Evolutionary conservation across 2,113 vertebrate species (phyloP).

Genomic region (Corvus cornix): DNA sequence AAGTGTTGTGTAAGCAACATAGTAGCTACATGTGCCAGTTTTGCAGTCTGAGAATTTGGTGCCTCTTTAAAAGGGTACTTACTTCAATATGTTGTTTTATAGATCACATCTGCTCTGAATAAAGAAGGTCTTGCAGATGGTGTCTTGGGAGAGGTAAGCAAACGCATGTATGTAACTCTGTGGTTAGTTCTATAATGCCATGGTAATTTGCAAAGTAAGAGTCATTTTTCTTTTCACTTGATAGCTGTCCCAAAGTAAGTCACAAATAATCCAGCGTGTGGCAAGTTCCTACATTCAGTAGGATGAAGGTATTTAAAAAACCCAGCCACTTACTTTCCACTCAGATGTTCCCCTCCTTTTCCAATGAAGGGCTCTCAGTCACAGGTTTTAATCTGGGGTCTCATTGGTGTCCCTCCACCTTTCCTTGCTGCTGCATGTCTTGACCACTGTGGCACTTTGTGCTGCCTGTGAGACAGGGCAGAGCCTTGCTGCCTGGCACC

Average conservation of each 20-base stretch:
- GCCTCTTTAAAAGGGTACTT: not conserved
- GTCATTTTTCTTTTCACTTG: not conserved
- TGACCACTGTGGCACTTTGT: not conserved
- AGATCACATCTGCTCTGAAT: constrained; percentile 85
- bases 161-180: not conserved
- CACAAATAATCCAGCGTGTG: not conserved
- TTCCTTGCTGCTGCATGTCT: not conserved
- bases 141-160: constrained; percentile 75
- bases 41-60: not conserved
- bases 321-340: accelerated
- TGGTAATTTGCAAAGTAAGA: not conserved
- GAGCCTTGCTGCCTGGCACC: not conserved
- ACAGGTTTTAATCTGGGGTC: not conserved
- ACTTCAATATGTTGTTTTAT: constrained; percentile 28
- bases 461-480: not conserved
- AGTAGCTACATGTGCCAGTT: not conserved
- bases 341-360: not conserved
- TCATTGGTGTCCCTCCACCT: not conserved
- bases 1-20: not conserved
- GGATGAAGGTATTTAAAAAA: not conserved
- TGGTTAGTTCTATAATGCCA: not conserved
- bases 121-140: constrained; percentile 56
- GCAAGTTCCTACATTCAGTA: not conserved
- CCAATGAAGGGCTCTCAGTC: not conserved
- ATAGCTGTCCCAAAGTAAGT: not conserved